Evolutionary conservation across 2,797 vertebrate genomes (phyloP).

Genomic region (Diglossa cyanea): DNA sequence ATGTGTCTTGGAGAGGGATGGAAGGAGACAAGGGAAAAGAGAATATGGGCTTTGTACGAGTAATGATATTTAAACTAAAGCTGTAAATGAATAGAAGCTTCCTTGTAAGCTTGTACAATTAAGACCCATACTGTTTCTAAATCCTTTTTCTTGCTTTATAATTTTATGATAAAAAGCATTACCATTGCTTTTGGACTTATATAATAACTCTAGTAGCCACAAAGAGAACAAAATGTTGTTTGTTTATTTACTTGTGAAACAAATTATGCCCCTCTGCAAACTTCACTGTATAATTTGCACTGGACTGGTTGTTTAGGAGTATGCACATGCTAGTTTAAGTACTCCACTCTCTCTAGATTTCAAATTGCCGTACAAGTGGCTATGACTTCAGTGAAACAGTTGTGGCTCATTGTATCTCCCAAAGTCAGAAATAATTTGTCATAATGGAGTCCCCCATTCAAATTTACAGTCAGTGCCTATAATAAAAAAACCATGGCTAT

Average conservation of each 20-base stretch:
- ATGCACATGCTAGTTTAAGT: background rate
- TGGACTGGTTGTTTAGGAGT: slow-evolving; percentile 61
- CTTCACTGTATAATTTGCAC: slow-evolving; percentile 73
- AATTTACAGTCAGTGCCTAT: background rate
- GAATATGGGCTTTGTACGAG: slow-evolving; percentile 17
- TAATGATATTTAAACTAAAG: slow-evolving; percentile 72
- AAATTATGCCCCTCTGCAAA: slow-evolving; percentile 72
- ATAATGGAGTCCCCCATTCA: background rate
- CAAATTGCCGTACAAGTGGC: background rate
- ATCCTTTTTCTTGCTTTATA: slow-evolving; percentile 84
- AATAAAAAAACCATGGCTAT: slow-evolving; percentile 4
- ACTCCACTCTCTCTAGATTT: background rate
- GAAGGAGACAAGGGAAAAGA: slow-evolving; percentile 15
- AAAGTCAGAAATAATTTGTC: slow-evolving; percentile 55
- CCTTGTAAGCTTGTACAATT: slow-evolving; percentile 82
- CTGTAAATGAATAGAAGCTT: slow-evolving; percentile 77
- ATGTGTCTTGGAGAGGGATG: background rate
- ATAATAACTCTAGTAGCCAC: slow-evolving; percentile 73
- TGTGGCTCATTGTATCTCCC: background rate
- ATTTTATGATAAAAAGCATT: slow-evolving; percentile 84
- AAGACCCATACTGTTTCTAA: slow-evolving; percentile 82
- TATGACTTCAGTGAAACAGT: slow-evolving; percentile 1
- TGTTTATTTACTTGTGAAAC: slow-evolving; percentile 84
- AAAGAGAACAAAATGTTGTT: slow-evolving; percentile 77
- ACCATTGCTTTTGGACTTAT: slow-evolving; percentile 81